Evolutionary conservation across 2,113 vertebrate genomes (phyloP).

Genomic region (Cettia cetti): DNA sequence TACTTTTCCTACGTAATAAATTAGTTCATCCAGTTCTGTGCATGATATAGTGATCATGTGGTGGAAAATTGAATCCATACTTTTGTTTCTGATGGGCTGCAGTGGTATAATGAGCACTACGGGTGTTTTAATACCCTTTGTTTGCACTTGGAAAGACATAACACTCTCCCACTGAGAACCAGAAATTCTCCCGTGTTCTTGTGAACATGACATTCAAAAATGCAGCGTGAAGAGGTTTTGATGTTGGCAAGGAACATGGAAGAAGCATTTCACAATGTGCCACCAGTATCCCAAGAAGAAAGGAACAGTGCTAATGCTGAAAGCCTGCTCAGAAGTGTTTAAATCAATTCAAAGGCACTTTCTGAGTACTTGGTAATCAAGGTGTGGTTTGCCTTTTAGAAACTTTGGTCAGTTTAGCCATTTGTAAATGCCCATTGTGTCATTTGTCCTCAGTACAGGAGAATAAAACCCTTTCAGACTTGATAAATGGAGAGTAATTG

Average conservation of each 20-base stretch:
- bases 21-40: slow-evolving; percentile 38
- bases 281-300: not conserved
- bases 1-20: slow-evolving; percentile 46
- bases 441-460: not conserved
- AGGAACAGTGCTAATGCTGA: not conserved
- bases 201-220: slow-evolving; percentile 5
- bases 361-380: not conserved
- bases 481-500: fast-evolving
- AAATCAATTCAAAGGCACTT: not conserved
- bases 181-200: slow-evolving; percentile 28
- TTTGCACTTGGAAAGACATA: slow-evolving; percentile 28
- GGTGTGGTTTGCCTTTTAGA: not conserved
- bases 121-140: slow-evolving; percentile 32
- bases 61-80: slow-evolving; percentile 37
- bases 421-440: not conserved
- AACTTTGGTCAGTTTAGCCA: not conserved
- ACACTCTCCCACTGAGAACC: slow-evolving; percentile 25
- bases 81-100: not conserved
- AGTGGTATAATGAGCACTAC: not conserved
- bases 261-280: not conserved
- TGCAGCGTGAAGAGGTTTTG: not conserved
- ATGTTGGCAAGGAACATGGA: not conserved
- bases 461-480: not conserved
- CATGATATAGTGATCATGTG: slow-evolving; percentile 8
- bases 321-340: not conserved